Base-by-base conservation (phyloP, 1,140 invertebrate species). In the Listronotus oregonensis region DNA sequence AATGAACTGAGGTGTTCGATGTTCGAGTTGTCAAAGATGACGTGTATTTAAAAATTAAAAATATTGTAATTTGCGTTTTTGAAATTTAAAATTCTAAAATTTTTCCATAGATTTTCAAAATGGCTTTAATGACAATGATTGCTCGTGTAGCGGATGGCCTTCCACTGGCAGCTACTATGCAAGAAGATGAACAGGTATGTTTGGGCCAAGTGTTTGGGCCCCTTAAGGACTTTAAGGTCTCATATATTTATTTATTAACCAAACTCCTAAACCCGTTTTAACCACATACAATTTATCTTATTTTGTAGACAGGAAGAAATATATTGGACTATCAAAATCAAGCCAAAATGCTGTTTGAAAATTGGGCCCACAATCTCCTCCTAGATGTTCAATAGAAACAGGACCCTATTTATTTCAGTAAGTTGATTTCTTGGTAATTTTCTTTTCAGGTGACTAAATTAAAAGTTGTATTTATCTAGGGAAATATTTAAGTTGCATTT, bases 301-400 rank as follows among this genome's bases (percentile, higher is more conserved):
- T 66, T 75, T 85, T 85, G 77, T 81, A 98, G 95, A 90, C 89
- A 72, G 95, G 95, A 59, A 89, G 90, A 81, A 94, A 86, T 82
- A 88, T 97, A 74, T 83, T 98, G 80, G 97, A 99, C 75, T 99
- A 98, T 81, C 97, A 99, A 80, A 98, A 96, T 81, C 97, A 99
- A 84, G 97, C 97, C n/a, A 99, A 99, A 85, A 92, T 97, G 88
- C 82, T 99, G 62, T 98, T 99, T 82, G 93, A 73, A 98, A 97
- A 82, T 82, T 99, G 73, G 90, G 89, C 62, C 85, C 85, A 21
- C 88, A 95, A 72, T 95, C 95, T 61, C 96, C 97, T 52, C 77
- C 85, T 8, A 87, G 92, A 78, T 98, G 96, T 81, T 95, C 92
- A 67, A 94, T 99, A 75, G 96, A 99, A 85, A 96, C 96, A 64